Conservation (phyloP, 2,888 invertebrate species). For the Drosophila meridiana region DNA sequence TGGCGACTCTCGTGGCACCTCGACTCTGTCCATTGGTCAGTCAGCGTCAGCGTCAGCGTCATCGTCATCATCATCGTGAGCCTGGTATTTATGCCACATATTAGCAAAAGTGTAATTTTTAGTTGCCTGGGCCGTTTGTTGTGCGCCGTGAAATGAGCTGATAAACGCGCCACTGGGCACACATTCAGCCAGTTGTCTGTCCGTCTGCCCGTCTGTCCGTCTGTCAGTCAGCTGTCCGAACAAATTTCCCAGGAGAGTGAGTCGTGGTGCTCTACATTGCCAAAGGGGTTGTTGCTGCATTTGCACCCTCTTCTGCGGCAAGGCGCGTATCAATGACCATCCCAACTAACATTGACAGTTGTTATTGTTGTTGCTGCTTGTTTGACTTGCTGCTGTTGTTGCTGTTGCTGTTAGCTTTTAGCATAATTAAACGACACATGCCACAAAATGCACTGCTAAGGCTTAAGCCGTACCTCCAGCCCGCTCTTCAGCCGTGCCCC, state of each 20-base stretch:
- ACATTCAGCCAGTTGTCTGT: conserved; percentile 55
- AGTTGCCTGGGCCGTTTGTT: conserved; percentile 42
- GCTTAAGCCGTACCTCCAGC: conserved; percentile 51
- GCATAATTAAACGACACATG: conserved; percentile 85
- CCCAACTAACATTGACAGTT: conserved; percentile 47
- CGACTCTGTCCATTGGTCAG: conserved; percentile 39
- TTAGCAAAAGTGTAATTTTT: conserved; percentile 27
- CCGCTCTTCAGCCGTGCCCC: conserved; percentile 23
- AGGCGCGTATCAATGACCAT: conserved; percentile 69
- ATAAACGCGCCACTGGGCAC: conserved; percentile 61
- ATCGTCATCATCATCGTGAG: conserved; percentile 5
- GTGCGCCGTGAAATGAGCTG: conserved; percentile 56
- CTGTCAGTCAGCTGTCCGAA: conserved; percentile 40
- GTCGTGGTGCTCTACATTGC: conserved; percentile 46
- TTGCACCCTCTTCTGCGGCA: conserved; percentile 63
- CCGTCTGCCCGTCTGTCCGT: conserved; percentile 8
- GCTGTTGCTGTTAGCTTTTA: conserved; percentile 83
- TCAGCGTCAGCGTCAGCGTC: conserved; percentile 27
- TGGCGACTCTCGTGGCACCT: conserved; percentile 1
- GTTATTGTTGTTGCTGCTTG: conserved; percentile 44
- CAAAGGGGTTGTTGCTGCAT: conserved; percentile 55
- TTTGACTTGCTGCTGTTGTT: conserved; percentile 61
- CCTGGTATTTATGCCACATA: conserved; percentile 42
- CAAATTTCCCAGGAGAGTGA: conserved; percentile 64
- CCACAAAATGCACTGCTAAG: conserved; percentile 83